Base-by-base conservation (phyloP, 2,113 vertebrate species). In the Rhea pennata region DNA sequence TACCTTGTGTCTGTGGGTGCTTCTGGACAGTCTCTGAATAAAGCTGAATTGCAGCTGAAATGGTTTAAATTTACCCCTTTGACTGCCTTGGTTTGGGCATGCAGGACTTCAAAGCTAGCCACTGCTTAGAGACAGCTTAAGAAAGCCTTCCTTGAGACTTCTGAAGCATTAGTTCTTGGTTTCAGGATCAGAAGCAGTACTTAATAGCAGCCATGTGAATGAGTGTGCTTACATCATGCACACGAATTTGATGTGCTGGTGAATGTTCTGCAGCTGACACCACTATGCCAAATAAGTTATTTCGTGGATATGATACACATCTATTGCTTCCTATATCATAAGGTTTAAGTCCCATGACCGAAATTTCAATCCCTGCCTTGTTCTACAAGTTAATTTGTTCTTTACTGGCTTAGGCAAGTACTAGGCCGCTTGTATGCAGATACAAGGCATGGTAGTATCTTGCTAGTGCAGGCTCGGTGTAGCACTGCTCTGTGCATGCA, bases 131-230 rank as follows among this genome's bases (percentile, higher is more conserved):
- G 29, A 3, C 6, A 29, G 39, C 67, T 86, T 74, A 53, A 66
- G 70, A 74, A 73, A 91, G 40, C 9, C 56, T 6, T n/a, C 10
- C 33, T 64, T 70, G 21, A 12, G 79, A 8, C 71, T 46, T 71
- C 27, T 78, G 27, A 29, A n/a, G 10, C 6, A 6, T 50, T 42
- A 71, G 33, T 88, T 73, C 31, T 19, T 20, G 46, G 11, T 56
- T 92, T 24, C 12, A 2, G 4, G 36, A n/a, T 56, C 69, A 72
- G 73, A 48, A 0, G 2, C 36, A 51, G 27, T 0, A 0, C 22
- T 65, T 54, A 22, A 19, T 44, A 61, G 39, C 19, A 87, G 9
- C 42, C 31, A 4, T 8, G n/a, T 69, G 70, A 80, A 61, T 27
- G 48, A n/a, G 12, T 36, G 46, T 29, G 24, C 39, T 84, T 24